Conservation (phyloP, 2,797 vertebrate genomes). For the Martes flavigula region DNA sequence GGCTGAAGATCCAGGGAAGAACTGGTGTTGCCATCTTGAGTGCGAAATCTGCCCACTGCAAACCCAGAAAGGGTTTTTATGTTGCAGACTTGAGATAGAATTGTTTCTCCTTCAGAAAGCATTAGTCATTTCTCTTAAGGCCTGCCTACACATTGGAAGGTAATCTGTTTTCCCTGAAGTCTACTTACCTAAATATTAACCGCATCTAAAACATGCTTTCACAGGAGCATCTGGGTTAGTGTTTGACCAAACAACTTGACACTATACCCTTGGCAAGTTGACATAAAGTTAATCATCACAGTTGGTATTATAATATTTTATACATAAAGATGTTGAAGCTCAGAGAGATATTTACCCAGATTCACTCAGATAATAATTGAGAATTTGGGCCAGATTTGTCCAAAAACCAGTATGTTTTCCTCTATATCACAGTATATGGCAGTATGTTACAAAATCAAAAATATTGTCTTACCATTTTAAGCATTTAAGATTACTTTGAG, state of each 20-base stretch:
- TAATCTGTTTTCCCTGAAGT: background rate
- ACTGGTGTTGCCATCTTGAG: background rate
- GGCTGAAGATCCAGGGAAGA: background rate
- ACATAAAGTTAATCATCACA: background rate
- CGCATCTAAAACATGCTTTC: background rate
- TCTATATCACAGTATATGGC: background rate
- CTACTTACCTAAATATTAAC: background rate
- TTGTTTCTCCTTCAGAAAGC: background rate
- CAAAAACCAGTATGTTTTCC: background rate
- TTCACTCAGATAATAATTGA: background rate
- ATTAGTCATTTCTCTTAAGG: background rate
- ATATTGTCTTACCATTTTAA: background rate
- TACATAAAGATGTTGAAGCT: background rate
- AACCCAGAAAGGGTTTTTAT: background rate
- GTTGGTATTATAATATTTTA: background rate
- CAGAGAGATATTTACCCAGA: background rate
- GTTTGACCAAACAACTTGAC: background rate
- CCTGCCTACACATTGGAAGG: background rate
- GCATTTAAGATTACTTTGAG: background rate
- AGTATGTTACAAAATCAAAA: background rate
- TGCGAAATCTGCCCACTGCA: background rate
- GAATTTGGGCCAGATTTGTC: background rate
- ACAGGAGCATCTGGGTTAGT: background rate
- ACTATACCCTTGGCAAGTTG: background rate
- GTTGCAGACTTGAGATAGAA: background rate